These are phyloP conservation scores for Anadara kagoshimensis DNA, from an alignment of 1,140 invertebrate genomes.

Conservation along the genomic window DNA sequence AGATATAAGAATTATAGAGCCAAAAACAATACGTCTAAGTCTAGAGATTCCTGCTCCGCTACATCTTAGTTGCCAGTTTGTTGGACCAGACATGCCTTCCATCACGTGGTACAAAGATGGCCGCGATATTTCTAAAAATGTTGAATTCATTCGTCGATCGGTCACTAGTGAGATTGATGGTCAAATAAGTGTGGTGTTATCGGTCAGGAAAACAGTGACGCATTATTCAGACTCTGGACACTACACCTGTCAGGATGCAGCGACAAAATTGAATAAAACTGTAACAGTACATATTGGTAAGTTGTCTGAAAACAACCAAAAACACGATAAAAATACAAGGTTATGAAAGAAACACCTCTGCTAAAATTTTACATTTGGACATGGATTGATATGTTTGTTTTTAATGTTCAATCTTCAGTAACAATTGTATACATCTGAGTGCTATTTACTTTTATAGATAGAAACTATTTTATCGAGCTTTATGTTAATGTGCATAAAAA, in stretches of 20 bases:
- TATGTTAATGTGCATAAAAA: no score
- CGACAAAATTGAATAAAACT: conserved; percentile 17
- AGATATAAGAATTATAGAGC: conserved; percentile 10
- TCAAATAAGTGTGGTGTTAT: conserved; percentile 2
- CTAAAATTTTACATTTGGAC: no score
- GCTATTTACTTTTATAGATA: no score
- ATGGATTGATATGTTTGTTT: no score
- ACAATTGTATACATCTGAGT: not conserved
- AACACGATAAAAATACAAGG: not conserved
- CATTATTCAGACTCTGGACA: conserved; percentile 27
- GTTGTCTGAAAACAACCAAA: not conserved
- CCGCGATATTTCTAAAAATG: not conserved
- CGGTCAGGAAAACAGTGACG: conserved; percentile 8
- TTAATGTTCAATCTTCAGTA: not conserved
- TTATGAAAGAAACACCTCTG: not conserved
- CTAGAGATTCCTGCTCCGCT: conserved; percentile 8
- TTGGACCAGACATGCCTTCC: conserved; percentile 13
- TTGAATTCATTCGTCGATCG: conserved; percentile 7
- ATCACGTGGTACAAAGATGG: conserved; percentile 31
- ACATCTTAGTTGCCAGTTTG: conserved; percentile 17
- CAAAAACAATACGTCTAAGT: not conserved
- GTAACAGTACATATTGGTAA: conserved; percentile 25
- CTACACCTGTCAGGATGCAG: conserved; percentile 29
- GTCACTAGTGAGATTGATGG: conserved; percentile 4
- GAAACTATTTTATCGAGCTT: no score